These are phyloP conservation scores for Tinea trinotella DNA, from an alignment of 2,888 invertebrate species.

Conservation along the genomic window DNA sequence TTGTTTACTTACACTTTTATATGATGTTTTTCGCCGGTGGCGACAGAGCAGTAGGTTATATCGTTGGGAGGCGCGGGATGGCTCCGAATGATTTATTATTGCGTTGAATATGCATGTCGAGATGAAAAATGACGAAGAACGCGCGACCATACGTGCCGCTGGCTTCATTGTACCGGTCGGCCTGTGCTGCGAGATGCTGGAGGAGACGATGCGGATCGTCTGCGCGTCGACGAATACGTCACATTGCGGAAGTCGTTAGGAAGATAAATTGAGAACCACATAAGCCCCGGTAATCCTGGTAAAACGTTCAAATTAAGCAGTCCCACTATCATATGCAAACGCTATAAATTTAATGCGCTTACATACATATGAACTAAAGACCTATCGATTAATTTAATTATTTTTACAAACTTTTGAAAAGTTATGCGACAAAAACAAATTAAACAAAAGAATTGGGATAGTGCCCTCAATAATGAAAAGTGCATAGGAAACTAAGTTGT, in stretches of 20 bases:
- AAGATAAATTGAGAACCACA: constrained; percentile 58
- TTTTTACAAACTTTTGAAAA: too few relatives aligned
- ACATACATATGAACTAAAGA: too few relatives aligned
- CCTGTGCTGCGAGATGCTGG: constrained; percentile 28
- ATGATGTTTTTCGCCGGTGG: constrained; percentile 47
- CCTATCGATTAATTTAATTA: too few relatives aligned
- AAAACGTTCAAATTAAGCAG: constrained; percentile 33
- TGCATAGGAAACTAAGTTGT: background rate
- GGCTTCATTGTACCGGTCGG: constrained; percentile 25
- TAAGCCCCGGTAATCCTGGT: constrained; percentile 51
- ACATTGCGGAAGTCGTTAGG: constrained; percentile 58
- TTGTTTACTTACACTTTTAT: constrained; percentile 56
- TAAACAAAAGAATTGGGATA: background rate
- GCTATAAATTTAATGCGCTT: background rate
- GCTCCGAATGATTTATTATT: constrained; percentile 63
- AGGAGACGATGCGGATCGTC: constrained; percentile 21
- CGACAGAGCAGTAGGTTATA: constrained; percentile 57
- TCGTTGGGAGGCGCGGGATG: constrained; percentile 50
- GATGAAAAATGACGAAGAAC: constrained; percentile 66
- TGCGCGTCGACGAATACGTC: constrained; percentile 34
- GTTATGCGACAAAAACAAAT: background rate
- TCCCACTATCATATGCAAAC: background rate
- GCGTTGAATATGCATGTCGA: constrained; percentile 69
- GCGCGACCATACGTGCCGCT: constrained; percentile 44
- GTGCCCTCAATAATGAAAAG: too few relatives aligned